Conservation (phyloP, 1,140 invertebrate species). For the Musca vetustissima region DNA sequence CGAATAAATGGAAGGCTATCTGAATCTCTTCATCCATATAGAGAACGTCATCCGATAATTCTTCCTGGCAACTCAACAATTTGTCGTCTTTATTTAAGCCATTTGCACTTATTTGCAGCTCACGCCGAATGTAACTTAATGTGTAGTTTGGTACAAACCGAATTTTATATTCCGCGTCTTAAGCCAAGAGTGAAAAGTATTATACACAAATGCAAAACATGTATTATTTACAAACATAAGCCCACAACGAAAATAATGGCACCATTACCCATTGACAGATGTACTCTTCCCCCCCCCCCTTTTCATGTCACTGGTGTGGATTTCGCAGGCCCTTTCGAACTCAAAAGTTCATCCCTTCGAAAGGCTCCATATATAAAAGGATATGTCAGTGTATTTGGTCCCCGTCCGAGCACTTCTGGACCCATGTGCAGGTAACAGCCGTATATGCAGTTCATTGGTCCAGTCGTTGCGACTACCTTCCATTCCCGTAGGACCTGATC, state of each 20-base stretch:
- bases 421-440: too few species aligned
- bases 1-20: not conserved
- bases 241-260: slow-evolving; percentile 5
- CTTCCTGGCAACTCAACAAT: not conserved
- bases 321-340: not conserved
- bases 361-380: not conserved
- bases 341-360: slow-evolving; percentile 3
- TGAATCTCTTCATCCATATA: not conserved
- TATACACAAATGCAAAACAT: not conserved
- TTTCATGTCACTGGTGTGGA: not conserved
- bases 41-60: not conserved
- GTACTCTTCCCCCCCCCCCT: too few species aligned
- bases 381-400: slow-evolving; percentile 4
- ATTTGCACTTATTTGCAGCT: not conserved
- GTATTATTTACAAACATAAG: not conserved
- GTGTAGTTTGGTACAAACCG: not conserved
- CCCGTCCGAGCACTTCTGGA: too few species aligned
- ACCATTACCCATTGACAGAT: too few species aligned
- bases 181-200: not conserved
- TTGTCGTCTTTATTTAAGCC: not conserved
- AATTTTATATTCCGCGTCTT: not conserved
- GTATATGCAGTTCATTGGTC: too few species aligned
- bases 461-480: too few species aligned
- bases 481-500: too few species aligned
- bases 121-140: not conserved